Conservation (phyloP, 2,797 vertebrate genomes). For the Gymnoscopelus braueri region DNA sequence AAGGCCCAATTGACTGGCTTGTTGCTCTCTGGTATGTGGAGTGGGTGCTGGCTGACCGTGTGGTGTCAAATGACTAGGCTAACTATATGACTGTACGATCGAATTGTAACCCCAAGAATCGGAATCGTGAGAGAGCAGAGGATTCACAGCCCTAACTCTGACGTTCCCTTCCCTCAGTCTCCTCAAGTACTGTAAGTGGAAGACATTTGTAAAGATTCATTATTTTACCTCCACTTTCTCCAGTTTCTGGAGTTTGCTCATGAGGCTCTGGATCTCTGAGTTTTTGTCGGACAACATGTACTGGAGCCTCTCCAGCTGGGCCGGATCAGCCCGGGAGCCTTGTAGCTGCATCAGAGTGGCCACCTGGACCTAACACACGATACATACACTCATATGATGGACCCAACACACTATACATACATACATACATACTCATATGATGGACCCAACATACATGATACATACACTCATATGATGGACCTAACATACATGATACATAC, state of each 20-base stretch:
- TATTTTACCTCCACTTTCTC: conserved; percentile 88
- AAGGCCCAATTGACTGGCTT: too few species aligned
- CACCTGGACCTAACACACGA: conserved; percentile 86
- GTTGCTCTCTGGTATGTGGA: too few species aligned
- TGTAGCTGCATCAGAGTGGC: conserved; percentile 92
- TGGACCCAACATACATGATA: not conserved
- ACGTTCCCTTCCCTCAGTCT: too few species aligned
- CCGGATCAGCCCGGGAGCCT: conserved; percentile 89
- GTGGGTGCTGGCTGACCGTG: too few species aligned
- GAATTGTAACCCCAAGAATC: too few species aligned
- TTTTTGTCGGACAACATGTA: conserved; percentile 94
- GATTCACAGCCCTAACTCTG: too few species aligned
- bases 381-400: not conserved
- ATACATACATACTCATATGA: not conserved
- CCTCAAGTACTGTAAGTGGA: too few species aligned
- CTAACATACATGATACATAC: too few species aligned
- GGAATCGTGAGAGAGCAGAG: too few species aligned
- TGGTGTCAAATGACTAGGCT: too few species aligned
- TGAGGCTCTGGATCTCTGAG: conserved; percentile 89
- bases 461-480: not conserved
- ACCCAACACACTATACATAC: not conserved
- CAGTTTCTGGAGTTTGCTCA: conserved; percentile 87
- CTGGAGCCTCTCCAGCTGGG: conserved; percentile 92
- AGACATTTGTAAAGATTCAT: too few species aligned
- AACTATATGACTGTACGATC: too few species aligned